A percentile compares a stretch with the other conserved stretches of the same genome.
Evolutionary conservation across 2,888 invertebrate species (phyloP).

Genomic region (Leptopterna dolabrata): DNA sequence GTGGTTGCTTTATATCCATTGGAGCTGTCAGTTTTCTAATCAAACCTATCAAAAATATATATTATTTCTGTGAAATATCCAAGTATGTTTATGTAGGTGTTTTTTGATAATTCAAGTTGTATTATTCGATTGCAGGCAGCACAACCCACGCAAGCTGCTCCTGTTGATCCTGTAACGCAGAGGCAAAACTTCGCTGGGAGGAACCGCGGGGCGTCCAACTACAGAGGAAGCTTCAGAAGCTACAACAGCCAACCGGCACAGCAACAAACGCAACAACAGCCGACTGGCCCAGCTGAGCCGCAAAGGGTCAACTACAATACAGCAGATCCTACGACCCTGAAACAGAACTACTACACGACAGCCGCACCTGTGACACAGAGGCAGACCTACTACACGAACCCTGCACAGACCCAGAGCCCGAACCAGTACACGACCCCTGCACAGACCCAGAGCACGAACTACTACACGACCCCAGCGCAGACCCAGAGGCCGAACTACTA

Average conservation of each 20-base stretch:
- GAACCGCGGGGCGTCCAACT: conserved; percentile 44
- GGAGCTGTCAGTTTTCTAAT: too few relatives aligned
- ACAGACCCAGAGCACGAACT: conserved; percentile 30
- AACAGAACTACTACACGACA: conserved; percentile 23
- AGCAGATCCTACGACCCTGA: conserved; percentile 33
- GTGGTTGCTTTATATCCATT: too few relatives aligned
- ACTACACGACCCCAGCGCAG: conserved; percentile 6
- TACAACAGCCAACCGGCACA: background rate
- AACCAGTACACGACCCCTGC: conserved; percentile 18
- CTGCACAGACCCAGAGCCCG: conserved; percentile 24
- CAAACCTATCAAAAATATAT: too few relatives aligned
- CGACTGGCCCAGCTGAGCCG: background rate
- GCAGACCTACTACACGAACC: conserved; percentile 28
- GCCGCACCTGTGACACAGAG: conserved; percentile 14
- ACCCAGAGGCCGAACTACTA: conserved; percentile 39
- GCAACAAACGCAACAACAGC: background rate
- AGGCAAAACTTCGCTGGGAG: conserved; percentile 46
- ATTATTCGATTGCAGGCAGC: background rate
- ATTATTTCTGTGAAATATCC: too few relatives aligned
- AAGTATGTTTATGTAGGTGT: background rate
- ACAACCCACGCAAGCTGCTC: conserved; percentile 33
- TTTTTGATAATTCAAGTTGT: background rate
- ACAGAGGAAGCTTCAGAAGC: conserved; percentile 32
- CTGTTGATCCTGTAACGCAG: conserved; percentile 15
- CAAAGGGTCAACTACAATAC: conserved; percentile 43